Evolutionary conservation across 1,140 invertebrate species (phyloP).

Genomic region (Macrotrachela quadricornifera): DNA sequence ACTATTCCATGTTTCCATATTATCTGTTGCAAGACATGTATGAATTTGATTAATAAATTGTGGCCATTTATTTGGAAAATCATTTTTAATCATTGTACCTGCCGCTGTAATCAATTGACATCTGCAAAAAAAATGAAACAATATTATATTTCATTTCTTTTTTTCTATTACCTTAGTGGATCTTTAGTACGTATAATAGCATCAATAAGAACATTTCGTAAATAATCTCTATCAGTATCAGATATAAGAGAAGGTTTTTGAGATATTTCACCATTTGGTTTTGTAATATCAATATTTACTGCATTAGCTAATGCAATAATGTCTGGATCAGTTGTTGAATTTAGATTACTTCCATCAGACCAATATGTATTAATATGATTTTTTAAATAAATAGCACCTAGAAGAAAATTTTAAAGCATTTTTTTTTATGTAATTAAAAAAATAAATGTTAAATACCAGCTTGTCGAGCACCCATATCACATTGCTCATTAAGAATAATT

Average conservation of each 20-base stretch:
- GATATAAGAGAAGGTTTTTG: constrained; percentile 60
- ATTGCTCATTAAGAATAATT: constrained; percentile 61
- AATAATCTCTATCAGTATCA: constrained; percentile 78
- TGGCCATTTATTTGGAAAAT: constrained; percentile 85
- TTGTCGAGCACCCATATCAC: constrained; percentile 75
- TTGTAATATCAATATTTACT: too few species aligned
- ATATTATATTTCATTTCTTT: too few species aligned
- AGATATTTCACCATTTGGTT: constrained; percentile 41
- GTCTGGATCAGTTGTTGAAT: too few species aligned
- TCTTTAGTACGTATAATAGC: constrained; percentile 76
- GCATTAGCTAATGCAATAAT: too few species aligned
- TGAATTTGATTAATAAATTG: constrained; percentile 84
- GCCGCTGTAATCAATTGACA: constrained; percentile 74
- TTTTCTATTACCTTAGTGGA: constrained; percentile 43
- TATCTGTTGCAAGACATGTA: constrained; percentile 58
- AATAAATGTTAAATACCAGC: constrained; percentile 33
- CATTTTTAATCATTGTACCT: constrained; percentile 71
- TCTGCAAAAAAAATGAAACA: too few species aligned
- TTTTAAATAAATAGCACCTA: constrained; percentile 72
- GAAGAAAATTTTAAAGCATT: too few species aligned
- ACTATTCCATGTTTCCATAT: constrained; percentile 59
- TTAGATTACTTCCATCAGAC: constrained; percentile 38
- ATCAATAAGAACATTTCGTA: constrained; percentile 76
- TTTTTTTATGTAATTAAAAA: too few species aligned
- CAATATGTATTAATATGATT: constrained; percentile 72